phyloP scores from a whole-genome alignment of 2,888 invertebrate genomes.

The Frankliniella intonsa region DNA sequence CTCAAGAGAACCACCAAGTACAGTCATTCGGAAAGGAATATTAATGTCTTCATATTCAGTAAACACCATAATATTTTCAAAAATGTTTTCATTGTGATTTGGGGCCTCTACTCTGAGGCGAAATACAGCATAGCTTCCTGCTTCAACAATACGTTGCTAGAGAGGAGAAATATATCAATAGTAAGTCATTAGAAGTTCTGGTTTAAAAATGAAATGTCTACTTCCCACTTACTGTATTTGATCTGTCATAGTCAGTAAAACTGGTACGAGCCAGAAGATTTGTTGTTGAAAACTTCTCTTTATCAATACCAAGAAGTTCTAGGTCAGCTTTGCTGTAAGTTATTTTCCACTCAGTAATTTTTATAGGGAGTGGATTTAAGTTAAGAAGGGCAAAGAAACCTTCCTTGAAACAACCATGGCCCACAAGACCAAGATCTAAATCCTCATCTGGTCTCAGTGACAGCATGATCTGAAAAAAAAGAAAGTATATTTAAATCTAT shows the following conservation, averaged over 20 bases:
- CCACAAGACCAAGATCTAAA: constrained; percentile 62
- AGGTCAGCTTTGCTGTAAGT: neutral
- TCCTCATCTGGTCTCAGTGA: constrained; percentile 40
- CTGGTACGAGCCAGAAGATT: constrained; percentile 16
- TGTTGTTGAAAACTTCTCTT: constrained; percentile 9
- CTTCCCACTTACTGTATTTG: constrained; percentile 9
- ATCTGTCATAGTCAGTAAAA: constrained; percentile 5
- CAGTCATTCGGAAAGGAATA: constrained; percentile 67
- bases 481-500: neutral
- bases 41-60: constrained; percentile 65
- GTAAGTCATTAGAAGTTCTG: neutral
- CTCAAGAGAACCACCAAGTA: constrained; percentile 69
- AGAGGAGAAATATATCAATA: constrained; percentile 33
- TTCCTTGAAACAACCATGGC: constrained; percentile 60
- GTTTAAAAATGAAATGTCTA: neutral
- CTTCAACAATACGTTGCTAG: constrained; percentile 53
- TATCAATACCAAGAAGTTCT: constrained; percentile 17
- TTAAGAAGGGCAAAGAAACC: constrained; percentile 69
- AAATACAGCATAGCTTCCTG: constrained; percentile 64
- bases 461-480: neutral
- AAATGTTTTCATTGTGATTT: constrained; percentile 61
- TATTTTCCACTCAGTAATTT: constrained; percentile 51
- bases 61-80: constrained; percentile 66
- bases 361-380: constrained; percentile 68
- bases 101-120: constrained; percentile 66